Conservation (phyloP, 2,888 invertebrate genomes). For the Pediacus dermestoides region DNA sequence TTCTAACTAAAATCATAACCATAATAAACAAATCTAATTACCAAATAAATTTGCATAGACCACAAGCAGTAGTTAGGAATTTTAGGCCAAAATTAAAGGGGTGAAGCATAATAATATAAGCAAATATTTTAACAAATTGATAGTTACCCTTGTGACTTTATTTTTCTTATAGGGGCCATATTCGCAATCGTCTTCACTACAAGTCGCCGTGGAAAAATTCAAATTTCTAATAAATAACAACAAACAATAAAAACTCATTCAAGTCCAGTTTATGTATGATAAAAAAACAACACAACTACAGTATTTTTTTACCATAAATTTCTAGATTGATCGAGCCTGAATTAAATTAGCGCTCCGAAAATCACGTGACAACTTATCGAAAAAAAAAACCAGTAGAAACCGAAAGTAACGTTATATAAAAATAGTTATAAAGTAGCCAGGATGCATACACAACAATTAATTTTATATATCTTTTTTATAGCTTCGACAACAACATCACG, state of each 20-base stretch:
- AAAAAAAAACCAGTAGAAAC: background rate
- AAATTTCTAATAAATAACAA: too few relatives aligned
- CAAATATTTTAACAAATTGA: constrained; percentile 4
- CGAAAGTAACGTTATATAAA: too few relatives aligned
- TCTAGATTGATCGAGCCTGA: background rate
- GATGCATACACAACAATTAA: too few relatives aligned
- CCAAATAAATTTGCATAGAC: constrained; percentile 4
- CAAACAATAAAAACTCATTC: constrained; percentile 6
- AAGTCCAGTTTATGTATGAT: constrained; percentile 4
- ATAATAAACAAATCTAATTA: constrained; percentile 16
- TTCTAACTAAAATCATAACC: constrained; percentile 22
- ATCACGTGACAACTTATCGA: background rate
- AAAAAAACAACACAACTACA: too few relatives aligned
- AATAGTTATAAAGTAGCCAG: too few relatives aligned
- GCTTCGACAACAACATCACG: too few relatives aligned
- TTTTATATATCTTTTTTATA: too few relatives aligned
- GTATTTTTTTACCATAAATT: background rate
- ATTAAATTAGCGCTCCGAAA: background rate
- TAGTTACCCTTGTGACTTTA: constrained; percentile 65
- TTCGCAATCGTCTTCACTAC: constrained; percentile 69
- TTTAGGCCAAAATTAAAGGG: background rate
- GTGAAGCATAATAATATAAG: background rate
- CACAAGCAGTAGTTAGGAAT: background rate
- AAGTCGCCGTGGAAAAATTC: constrained; percentile 65
- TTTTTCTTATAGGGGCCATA: constrained; percentile 68